Conservation (phyloP, 2,113 vertebrate species). For the Sinosuthora webbiana region DNA sequence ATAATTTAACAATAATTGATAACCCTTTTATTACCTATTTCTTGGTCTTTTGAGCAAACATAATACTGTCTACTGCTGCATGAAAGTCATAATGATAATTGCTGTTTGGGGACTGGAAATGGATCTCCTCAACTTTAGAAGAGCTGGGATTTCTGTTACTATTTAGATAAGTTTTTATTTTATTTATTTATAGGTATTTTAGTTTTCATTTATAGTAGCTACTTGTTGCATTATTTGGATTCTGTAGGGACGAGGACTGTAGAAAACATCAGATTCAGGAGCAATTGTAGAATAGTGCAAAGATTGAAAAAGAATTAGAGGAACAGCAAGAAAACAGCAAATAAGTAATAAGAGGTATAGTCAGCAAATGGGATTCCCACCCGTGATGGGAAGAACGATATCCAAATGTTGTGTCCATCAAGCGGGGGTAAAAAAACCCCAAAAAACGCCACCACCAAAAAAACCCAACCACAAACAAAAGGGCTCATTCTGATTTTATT, state of each 20-base stretch:
- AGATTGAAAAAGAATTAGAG: slow-evolving; percentile 12
- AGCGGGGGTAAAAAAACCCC: no score
- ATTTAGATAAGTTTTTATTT: neutral
- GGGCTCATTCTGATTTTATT: neutral
- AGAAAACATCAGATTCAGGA: neutral
- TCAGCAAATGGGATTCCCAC: neutral
- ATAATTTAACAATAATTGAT: slow-evolving; percentile 5
- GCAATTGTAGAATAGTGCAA: neutral
- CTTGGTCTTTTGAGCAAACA: slow-evolving; percentile 14
- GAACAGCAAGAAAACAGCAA: neutral
- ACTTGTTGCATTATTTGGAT: neutral
- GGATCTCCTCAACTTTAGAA: neutral
- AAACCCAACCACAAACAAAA: neutral
- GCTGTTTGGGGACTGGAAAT: slow-evolving; percentile 8
- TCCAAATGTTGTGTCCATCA: neutral
- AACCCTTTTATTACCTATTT: neutral
- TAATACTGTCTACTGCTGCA: neutral
- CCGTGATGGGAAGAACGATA: neutral
- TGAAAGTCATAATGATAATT: neutral
- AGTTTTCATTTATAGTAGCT: slow-evolving; percentile 12
- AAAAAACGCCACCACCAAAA: neutral
- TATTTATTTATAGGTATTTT: neutral
- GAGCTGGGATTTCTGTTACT: neutral
- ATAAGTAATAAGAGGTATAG: neutral
- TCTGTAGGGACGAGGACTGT: neutral